Percentiles rank a stretch among this genome's conserved stretches.
These are phyloP conservation scores for Rhinichthys osculus DNA, from an alignment of 2,797 vertebrate species.

Conservation along the genomic window DNA sequence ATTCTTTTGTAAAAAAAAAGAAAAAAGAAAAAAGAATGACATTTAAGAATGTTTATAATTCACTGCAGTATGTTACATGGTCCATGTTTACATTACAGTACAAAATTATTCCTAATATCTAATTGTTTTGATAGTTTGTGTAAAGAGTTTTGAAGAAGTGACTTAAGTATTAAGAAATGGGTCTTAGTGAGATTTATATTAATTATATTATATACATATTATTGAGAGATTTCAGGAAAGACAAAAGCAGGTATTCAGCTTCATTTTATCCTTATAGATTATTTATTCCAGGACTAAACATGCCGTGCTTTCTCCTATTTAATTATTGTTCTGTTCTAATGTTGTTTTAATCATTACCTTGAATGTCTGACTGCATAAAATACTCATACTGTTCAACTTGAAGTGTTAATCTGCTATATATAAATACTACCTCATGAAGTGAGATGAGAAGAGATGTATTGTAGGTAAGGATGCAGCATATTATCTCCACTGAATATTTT, in stretches of 20 bases:
- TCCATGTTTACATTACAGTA: neutral
- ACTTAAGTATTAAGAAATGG: neutral
- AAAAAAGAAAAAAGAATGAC: neutral
- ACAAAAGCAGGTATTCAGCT: neutral
- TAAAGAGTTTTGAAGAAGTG: neutral
- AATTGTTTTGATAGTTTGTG: too few relatives aligned
- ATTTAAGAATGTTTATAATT: neutral
- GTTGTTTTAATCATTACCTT: neutral
- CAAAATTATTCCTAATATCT: neutral
- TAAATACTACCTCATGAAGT: constrained; percentile 17
- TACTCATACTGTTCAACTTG: neutral
- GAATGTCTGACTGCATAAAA: neutral
- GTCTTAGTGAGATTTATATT: too few relatives aligned
- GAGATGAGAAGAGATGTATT: neutral
- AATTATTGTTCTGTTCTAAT: neutral
- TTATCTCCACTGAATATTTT: neutral
- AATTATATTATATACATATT: too few relatives aligned
- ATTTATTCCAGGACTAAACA: neutral
- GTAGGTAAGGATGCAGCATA: neutral
- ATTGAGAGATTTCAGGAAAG: too few relatives aligned
- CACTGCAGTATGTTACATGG: neutral
- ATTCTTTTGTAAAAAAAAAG: neutral
- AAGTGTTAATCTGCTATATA: neutral
- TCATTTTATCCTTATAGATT: neutral
- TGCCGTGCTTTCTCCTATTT: neutral